These are phyloP conservation scores for Zeuzera pyrina DNA, from an alignment of 2,888 invertebrate genomes.

Conservation along the genomic window DNA sequence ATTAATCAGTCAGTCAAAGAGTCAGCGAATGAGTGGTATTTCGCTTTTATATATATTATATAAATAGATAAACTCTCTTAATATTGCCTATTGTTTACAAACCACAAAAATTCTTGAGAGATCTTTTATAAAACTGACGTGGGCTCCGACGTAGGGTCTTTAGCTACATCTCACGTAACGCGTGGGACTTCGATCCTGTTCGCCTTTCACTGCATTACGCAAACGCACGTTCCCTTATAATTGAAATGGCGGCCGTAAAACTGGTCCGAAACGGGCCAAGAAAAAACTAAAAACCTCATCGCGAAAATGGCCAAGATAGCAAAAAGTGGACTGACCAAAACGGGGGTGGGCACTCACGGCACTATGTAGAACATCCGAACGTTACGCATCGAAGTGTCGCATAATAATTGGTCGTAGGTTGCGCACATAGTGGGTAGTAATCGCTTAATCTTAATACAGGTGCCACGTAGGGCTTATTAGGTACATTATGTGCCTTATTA, in stretches of 20 bases:
- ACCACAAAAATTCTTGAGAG: no score
- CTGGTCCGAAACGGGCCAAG: slow-evolving; percentile 29
- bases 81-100: no score
- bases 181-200: slow-evolving; percentile 24
- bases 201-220: slow-evolving; percentile 42
- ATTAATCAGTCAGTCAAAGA: no score
- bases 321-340: slow-evolving; percentile 42
- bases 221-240: slow-evolving; percentile 45
- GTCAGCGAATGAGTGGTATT: background rate
- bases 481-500: no score
- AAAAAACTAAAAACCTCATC: slow-evolving; percentile 25
- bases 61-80: background rate
- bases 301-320: slow-evolving; percentile 33
- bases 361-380: slow-evolving; percentile 19
- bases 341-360: slow-evolving; percentile 19
- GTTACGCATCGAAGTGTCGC: slow-evolving; percentile 30
- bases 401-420: slow-evolving; percentile 28
- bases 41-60: background rate
- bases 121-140: no score
- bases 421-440: slow-evolving; percentile 21
- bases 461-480: slow-evolving; percentile 27
- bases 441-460: slow-evolving; percentile 40
- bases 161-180: slow-evolving; percentile 26
- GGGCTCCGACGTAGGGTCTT: no score
- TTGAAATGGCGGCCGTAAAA: slow-evolving; percentile 38